Evolutionary conservation across 2,888 invertebrate genomes (phyloP), one percentile per base, ranked within the genome.

Genomic region (Blastobasis lacticolella): DNA sequence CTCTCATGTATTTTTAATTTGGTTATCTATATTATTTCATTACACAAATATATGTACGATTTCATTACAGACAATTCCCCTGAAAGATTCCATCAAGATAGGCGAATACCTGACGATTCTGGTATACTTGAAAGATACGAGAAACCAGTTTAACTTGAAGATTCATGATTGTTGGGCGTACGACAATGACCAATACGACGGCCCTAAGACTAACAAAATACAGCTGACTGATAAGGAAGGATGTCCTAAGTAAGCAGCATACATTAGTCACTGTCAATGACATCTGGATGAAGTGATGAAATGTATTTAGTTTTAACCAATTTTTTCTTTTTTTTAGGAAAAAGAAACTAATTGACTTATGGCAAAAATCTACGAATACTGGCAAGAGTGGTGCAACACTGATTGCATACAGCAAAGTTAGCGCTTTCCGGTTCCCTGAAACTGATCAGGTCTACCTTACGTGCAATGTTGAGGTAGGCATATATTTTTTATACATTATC

Each of bases 121-220:
- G 37, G 91, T 94, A 0, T 93, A 93, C 72, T 81, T 94, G 49
- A 92, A 91, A 64, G 93, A 93, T 67, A 73, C 84, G 0, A 89
- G 90, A 49, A 89, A 88, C 41, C 89, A 90, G 53, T 93, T 92
- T 66, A 93, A 93, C 66, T 77, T 94, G 5, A 90, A 90, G 63
- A 92, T 94, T 40, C 89, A 92, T 53, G 93, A 94, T 67, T 94
- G 94, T 63, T 93, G 92, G 90, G 94, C 94, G 0, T 93, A 92
- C 53, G 93, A 93, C 59, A 88, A 82, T 54, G 91, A 91, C 49
- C 87, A 91, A 54, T 92, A 92, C 62, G 89, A 91, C 51, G 84
- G 82, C 45, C 75, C 88, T 1, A 81, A 81, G 8, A 91, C 92
- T 0, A 90, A 88, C 50, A 91, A 89, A 63, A 81, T 93, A 36